Percentiles rank a stretch among this genome's conserved stretches.
These are phyloP conservation scores for Spilogale gracilis DNA, from an alignment of 2,113 vertebrate genomes.

Conservation along the genomic window DNA sequence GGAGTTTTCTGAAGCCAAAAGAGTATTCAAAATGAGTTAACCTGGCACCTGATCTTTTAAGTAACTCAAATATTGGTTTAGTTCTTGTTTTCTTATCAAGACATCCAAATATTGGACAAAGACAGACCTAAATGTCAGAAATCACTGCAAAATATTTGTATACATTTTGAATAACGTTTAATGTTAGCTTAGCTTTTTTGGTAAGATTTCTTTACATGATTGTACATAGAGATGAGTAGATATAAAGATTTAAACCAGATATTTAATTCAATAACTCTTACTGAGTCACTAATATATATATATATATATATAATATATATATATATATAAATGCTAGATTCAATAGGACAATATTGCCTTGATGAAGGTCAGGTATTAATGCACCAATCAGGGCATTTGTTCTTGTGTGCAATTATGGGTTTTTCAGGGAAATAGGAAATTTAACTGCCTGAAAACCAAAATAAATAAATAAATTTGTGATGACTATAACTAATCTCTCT, in stretches of 20 bases:
- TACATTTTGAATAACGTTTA: constrained; percentile 47
- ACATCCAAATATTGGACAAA: constrained; percentile 51
- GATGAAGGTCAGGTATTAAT: neutral
- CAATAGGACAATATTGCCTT: neutral
- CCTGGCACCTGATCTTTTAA: constrained; percentile 45
- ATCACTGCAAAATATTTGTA: constrained; percentile 44
- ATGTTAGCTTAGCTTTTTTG: neutral
- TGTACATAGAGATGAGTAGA: constrained; percentile 15
- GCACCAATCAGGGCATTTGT: neutral
- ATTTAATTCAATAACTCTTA: constrained; percentile 23
- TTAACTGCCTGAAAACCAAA: constrained; percentile 14
- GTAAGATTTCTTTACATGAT: constrained; percentile 47
- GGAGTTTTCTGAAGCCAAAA: constrained; percentile 45
- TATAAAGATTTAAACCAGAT: constrained; percentile 6
- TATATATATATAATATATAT: neutral
- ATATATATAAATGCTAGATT: neutral
- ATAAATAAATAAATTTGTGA: constrained; percentile 2
- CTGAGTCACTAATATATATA: neutral
- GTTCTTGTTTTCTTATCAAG: constrained; percentile 63
- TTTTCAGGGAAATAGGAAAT: constrained; percentile 8
- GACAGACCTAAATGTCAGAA: constrained; percentile 51
- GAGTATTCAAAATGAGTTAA: constrained; percentile 49
- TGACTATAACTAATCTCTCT: neutral
- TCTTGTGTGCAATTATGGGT: neutral
- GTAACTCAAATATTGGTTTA: constrained; percentile 41